These are phyloP conservation scores for Nyctibius grandis DNA, from an alignment of 2,797 vertebrate species.

Conservation along the genomic window DNA sequence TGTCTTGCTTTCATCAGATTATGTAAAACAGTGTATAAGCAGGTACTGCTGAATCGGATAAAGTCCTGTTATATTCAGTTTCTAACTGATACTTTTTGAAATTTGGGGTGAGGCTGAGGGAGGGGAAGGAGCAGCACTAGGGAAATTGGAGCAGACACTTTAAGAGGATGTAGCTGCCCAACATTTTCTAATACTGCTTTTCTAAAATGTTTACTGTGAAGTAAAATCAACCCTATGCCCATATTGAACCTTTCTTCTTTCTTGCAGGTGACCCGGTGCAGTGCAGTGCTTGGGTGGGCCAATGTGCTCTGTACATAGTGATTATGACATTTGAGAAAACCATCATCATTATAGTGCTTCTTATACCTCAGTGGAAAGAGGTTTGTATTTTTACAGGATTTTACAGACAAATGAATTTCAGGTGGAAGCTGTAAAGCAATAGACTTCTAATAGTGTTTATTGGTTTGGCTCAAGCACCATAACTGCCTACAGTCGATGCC, in stretches of 20 bases:
- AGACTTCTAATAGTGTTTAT: neutral
- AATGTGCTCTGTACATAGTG: conserved; percentile 94
- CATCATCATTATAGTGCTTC: conserved; percentile 92
- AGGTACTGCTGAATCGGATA: neutral
- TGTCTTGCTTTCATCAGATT: neutral
- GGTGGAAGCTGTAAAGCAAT: neutral
- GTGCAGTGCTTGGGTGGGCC: conserved; percentile 92
- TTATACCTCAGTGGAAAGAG: conserved; percentile 97
- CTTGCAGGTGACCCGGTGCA: conserved; percentile 90
- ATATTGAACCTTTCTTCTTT: neutral
- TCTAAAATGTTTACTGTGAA: neutral
- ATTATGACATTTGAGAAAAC: conserved; percentile 98
- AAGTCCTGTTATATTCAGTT: neutral
- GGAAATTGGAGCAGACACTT: neutral
- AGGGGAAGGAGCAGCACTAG: neutral
- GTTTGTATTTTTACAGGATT: conserved; percentile 68
- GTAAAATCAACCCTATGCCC: neutral
- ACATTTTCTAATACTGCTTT: neutral
- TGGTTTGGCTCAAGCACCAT: neutral
- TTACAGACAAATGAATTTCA: neutral
- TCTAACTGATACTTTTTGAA: neutral
- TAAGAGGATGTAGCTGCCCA: neutral
- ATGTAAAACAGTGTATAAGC: neutral
- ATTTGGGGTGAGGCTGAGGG: neutral
- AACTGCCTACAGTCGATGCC: neutral